A percentile compares a stretch with the other conserved stretches of the same genome.
Conservation (phyloP, 2,113 vertebrate species). For the Junco hyemalis region DNA sequence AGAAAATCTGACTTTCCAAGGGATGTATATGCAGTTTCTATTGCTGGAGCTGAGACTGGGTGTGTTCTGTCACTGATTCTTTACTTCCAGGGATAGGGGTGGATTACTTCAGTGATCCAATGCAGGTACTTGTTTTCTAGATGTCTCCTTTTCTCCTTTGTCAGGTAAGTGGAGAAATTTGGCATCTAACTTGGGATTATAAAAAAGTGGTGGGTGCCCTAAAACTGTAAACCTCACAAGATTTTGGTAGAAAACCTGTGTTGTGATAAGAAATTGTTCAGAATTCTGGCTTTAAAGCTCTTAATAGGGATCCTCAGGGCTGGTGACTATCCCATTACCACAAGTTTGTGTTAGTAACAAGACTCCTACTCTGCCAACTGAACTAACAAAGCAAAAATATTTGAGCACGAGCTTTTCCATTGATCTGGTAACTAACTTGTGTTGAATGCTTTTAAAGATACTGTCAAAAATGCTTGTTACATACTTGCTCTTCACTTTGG, state of each 20-base stretch:
- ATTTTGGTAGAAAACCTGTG: not conserved
- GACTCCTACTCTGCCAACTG: not conserved
- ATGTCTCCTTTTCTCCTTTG: not conserved
- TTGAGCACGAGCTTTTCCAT: not conserved
- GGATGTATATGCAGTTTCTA: not conserved
- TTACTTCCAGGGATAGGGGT: not conserved
- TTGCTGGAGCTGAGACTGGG: not conserved
- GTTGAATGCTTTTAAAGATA: not conserved
- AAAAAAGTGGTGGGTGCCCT: not conserved
- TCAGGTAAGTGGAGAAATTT: not conserved
- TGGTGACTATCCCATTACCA: not conserved
- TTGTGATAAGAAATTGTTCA: not conserved
- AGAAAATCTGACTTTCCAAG: not conserved
- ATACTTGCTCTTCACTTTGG: not conserved
- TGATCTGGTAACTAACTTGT: not conserved
- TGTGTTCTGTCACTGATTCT: not conserved
- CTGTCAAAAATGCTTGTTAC: not conserved
- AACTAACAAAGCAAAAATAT: not conserved
- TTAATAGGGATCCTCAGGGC: not conserved
- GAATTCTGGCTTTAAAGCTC: not conserved
- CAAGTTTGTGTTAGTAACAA: not conserved
- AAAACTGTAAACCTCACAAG: not conserved
- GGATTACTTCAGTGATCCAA: not conserved
- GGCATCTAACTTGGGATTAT: not conserved
- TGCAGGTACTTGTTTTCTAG: not conserved